A percentile compares a stretch with the other conserved stretches of the same genome.
Evolutionary conservation across 2,888 invertebrate genomes (phyloP).

Genomic region (Mesochorus sp.): DNA sequence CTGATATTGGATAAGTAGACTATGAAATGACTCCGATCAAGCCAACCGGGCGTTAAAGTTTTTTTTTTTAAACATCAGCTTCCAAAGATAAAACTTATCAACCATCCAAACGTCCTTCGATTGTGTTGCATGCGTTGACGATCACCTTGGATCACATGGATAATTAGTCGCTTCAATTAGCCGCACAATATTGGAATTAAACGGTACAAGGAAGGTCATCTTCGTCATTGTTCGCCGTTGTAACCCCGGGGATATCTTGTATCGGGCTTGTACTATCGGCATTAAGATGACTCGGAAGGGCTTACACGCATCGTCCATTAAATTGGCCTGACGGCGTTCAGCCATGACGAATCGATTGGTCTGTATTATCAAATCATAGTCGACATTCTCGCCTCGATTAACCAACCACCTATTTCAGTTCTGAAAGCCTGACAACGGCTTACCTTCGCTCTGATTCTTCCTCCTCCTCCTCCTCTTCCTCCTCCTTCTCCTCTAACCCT

Average conservation of each 20-base stretch:
- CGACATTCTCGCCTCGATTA: slow-evolving; percentile 5
- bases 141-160: slow-evolving; percentile 35
- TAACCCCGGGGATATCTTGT: neutral
- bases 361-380: neutral
- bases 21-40: too few relatives aligned
- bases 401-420: slow-evolving; percentile 16
- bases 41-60: too few relatives aligned
- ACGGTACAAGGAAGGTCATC: neutral
- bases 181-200: neutral
- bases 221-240: slow-evolving; percentile 1
- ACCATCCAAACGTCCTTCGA: slow-evolving; percentile 6
- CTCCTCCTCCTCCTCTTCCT: too few relatives aligned
- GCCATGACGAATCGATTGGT: slow-evolving; percentile 33
- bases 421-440: neutral
- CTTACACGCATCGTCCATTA: neutral
- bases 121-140: neutral
- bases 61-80: neutral
- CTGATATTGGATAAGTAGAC: too few relatives aligned
- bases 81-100: slow-evolving; percentile 26
- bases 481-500: too few relatives aligned
- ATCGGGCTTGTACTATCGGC: neutral
- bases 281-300: neutral
- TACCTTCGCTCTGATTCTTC: neutral
- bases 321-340: slow-evolving; percentile 1
- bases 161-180: slow-evolving; percentile 23